Evolutionary conservation across 2,113 vertebrate genomes (phyloP), one percentile per base, ranked within the genome.

Genomic region (Tragelaphus buxtoni): DNA sequence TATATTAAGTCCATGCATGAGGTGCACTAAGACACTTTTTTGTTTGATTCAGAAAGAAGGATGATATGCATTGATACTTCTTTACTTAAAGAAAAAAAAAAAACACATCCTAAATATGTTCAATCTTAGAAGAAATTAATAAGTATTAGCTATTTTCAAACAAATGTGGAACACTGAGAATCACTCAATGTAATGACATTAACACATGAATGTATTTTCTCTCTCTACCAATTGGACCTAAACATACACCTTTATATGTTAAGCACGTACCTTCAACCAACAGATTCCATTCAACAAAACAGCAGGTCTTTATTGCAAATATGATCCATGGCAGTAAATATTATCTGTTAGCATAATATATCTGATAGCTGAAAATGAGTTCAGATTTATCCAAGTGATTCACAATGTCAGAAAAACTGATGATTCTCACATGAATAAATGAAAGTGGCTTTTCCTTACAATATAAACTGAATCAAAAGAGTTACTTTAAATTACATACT

Each of bases 351-450:
- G 58, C 28, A 63, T 49, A 89, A 95, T 98, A 60, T 49, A 42
- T 81, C 76, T 98, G 95, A 53, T 90, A 88, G 90, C 56, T 96
- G 45, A 93, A 96, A 90, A 88, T 83, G 30, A 88, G 8, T 94
- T 91, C 96, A 95, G 84, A 97, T 97, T 96, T 98, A 97, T 95
- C 91, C 92, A 58, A 97, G 65, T 93, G 95, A 97, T 98, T 82
- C 96, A 74, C 83, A 77, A 88, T 94, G 72, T 98, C 92, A 97
- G 63, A 96, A 98, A 98, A 98, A 92, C 58, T 96, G 86, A 95
- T 10, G 0, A 98, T 87, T 94, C 80, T 88, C 0, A 2, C 94
- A 74, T 97, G 61, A 82, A 77, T 96, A 49, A 82, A 61, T 77
- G 76, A 49, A 28, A 32, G 26, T 86, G 24, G 55, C 65, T 97